Base-by-base conservation (phyloP, 2,888 invertebrate genomes). In the Tortrix viridana region DNA sequence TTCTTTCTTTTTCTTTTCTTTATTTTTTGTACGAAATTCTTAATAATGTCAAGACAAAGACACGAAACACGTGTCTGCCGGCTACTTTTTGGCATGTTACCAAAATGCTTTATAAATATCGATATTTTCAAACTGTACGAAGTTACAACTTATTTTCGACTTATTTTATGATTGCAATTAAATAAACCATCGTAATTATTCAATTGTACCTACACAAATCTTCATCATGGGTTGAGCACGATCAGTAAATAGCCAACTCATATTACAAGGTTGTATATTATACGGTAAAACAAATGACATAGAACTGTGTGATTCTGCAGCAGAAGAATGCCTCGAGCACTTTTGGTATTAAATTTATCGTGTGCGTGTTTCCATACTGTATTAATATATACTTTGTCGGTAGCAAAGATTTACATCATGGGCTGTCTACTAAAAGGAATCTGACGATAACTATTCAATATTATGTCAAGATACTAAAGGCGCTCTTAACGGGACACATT, bases 361-460 rank as follows among this genome's bases (percentile, higher is more conserved):
- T 38, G 38, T 62, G 63, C 57, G 57, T 50, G 62, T 56, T 47
- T n/a, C 26, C 52, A 57, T 57, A 56, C 57, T 57, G 62, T 53
- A 38, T 41, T 32, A 19, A 14, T 41, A 46, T 16, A 7, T 2
- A 32, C 32, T 32, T 32, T 12, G 3, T 12, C 50, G 41, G 62
- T 46, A 52, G 62, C 57, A n/a, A 49, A 60, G 44, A 37, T 14
- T 56, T 56, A 57, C 62, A 52, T 32, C 12, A 9, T 12, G 9
- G 12, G 7, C 6, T 2, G 26, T 26, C 7, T 26, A 26, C 7
- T 12, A 32, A 32, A 32, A 32, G 32, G 1, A 2, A 32, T 3
- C 32, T 32, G 12, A 32, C 12, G 32, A 32, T n/a, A n/a, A n/a
- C n/a, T n/a, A n/a, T n/a, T n/a, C n/a, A n/a, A n/a, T n/a, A n/a